A percentile compares a stretch with the other conserved stretches of the same genome.
Evolutionary conservation across 2,888 invertebrate genomes (phyloP).

Genomic region (Hyalella azteca): DNA sequence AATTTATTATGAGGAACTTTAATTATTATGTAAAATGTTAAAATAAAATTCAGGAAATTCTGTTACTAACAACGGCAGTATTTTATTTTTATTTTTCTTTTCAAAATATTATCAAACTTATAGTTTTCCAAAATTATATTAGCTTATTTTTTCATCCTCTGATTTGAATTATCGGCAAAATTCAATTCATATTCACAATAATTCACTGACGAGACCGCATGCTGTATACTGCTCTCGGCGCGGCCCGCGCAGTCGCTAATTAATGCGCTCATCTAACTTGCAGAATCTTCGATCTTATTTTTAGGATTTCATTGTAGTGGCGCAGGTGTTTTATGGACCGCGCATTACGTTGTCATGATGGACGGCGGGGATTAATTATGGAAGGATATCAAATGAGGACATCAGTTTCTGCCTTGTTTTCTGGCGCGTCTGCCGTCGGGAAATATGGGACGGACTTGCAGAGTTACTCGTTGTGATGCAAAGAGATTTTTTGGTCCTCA

Average conservation of each 20-base stretch:
- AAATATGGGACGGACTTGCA: not conserved
- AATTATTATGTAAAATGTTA: no score
- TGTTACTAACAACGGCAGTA: no score
- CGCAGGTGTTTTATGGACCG: slow-evolving; percentile 27
- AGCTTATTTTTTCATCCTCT: no score
- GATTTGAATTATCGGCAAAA: no score
- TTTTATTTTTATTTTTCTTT: no score
- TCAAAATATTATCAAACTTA: no score
- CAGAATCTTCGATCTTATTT: slow-evolving; percentile 28
- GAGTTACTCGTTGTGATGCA: not conserved
- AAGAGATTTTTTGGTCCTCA: not conserved
- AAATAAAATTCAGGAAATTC: no score
- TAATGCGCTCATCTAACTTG: slow-evolving; percentile 32
- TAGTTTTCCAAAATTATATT: no score
- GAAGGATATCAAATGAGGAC: slow-evolving; percentile 8
- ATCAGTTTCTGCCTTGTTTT: slow-evolving; percentile 24
- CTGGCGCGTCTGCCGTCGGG: not conserved
- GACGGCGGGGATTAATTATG: slow-evolving; percentile 30
- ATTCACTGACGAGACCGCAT: no score
- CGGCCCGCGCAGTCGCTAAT: not conserved
- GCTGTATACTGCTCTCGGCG: not conserved
- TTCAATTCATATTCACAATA: no score
- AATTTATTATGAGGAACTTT: no score
- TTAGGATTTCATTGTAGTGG: slow-evolving; percentile 28
- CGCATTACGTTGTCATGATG: slow-evolving; percentile 30